phyloP scores from a whole-genome alignment of 1,140 invertebrate genomes.

The Drosophila albomicans region DNA sequence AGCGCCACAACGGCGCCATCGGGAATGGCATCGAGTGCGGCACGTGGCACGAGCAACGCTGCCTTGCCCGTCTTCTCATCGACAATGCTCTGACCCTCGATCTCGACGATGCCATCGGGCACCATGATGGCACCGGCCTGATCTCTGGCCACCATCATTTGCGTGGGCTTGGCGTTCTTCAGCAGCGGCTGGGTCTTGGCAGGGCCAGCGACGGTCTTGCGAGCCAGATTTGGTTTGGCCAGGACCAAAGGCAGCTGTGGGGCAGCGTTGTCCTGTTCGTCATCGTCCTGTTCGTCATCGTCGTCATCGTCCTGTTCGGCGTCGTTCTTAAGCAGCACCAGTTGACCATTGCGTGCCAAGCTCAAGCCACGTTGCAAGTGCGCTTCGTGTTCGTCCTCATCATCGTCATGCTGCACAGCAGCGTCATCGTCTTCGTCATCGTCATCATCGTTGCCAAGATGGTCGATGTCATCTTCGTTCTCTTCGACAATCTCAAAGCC shows the following conservation, averaged over 20 bases:
- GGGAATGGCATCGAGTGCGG: conserved; percentile 77
- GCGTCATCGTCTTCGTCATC: conserved; percentile 28
- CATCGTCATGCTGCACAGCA: conserved; percentile 15
- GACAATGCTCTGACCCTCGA: conserved; percentile 79
- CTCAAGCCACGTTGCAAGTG: conserved; percentile 30
- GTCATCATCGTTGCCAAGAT: conserved; percentile 38
- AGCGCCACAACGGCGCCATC: conserved; percentile 78
- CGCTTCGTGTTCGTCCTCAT: conserved; percentile 41
- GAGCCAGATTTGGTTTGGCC: conserved; percentile 3
- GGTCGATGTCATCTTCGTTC: conserved; percentile 24
- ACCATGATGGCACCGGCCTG: conserved; percentile 82
- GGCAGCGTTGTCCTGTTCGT: conserved; percentile 20
- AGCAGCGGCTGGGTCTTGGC: conserved; percentile 38
- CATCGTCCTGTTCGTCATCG: conserved; percentile 49
- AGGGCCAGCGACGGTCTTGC: conserved; percentile 10
- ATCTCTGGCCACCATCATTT: conserved; percentile 77
- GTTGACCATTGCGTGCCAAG: conserved; percentile 50
- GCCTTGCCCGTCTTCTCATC: conserved; percentile 81
- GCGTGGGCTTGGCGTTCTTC: conserved; percentile 65
- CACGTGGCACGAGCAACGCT: conserved; percentile 72
- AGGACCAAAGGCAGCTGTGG: background rate
- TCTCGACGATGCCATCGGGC: conserved; percentile 79
- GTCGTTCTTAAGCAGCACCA: conserved; percentile 31
- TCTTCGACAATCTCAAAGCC: conserved; percentile 68
- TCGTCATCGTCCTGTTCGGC: conserved; percentile 38